These are phyloP conservation scores for Scopus umbretta DNA, from an alignment of 2,113 vertebrate genomes.

Conservation along the genomic window DNA sequence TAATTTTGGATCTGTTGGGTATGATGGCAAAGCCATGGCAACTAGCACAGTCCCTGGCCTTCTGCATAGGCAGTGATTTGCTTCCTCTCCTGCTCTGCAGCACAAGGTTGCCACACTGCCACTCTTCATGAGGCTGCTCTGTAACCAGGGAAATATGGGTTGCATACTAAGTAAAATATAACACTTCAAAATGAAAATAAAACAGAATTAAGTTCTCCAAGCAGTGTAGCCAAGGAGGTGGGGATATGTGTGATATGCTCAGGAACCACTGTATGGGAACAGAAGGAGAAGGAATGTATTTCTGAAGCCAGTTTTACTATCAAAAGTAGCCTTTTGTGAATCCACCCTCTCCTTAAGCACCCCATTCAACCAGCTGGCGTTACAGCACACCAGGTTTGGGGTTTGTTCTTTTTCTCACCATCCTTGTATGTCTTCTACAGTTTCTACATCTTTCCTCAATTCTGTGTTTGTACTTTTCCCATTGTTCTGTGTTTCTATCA, in stretches of 20 bases:
- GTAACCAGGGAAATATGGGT: not conserved
- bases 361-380: not conserved
- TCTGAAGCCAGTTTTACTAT: not conserved
- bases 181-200: not conserved
- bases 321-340: not conserved
- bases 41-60: not conserved
- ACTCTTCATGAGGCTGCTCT: not conserved
- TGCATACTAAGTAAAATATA: not conserved
- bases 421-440: not conserved
- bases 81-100: not conserved
- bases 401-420: constrained; percentile 7
- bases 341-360: not conserved
- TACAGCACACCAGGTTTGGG: not conserved
- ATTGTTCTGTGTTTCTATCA: not conserved
- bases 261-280: not conserved
- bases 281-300: not conserved
- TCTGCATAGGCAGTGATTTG: not conserved
- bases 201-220: not conserved
- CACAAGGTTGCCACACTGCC: not conserved
- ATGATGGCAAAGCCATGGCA: not conserved
- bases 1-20: not conserved
- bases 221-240: not conserved
- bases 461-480: constrained; percentile 1
- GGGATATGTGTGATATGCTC: not conserved
- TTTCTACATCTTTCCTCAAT: not conserved